Conservation (phyloP, 1,140 invertebrate genomes). For the Anastrepha obliqua region DNA sequence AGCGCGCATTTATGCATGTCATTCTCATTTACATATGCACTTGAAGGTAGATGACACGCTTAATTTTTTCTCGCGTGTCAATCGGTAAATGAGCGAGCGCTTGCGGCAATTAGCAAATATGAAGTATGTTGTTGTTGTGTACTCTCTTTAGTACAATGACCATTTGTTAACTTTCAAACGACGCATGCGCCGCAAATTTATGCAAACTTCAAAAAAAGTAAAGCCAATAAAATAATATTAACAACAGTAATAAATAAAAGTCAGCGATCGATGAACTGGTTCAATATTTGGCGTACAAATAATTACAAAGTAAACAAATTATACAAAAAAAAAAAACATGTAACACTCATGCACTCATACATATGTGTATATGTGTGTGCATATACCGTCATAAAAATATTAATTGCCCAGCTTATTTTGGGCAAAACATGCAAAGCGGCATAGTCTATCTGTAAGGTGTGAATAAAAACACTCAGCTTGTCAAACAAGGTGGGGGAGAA, state of each 20-base stretch:
- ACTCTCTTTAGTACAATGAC: slow-evolving; percentile 1
- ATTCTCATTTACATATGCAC: not conserved
- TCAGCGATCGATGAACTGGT: not conserved
- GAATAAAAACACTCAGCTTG: not conserved
- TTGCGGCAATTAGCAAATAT: not conserved
- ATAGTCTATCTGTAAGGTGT: slow-evolving; percentile 6
- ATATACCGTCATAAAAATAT: not conserved
- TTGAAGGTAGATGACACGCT: slow-evolving; percentile 23
- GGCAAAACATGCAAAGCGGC: not conserved
- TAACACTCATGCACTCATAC: not conserved
- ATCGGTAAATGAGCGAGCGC: not conserved
- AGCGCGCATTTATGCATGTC: not conserved
- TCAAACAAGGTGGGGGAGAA: slow-evolving; percentile 8
- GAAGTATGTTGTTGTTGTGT: not conserved
- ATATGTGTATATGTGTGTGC: not conserved
- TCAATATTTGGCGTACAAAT: not conserved
- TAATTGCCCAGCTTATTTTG: not conserved
- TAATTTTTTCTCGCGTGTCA: slow-evolving; percentile 2
- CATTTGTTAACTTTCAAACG: not conserved
- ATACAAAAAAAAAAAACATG: not conserved
- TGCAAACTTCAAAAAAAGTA: not conserved
- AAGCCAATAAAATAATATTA: not conserved
- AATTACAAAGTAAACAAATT: not conserved
- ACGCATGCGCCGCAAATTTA: not conserved
- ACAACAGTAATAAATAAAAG: slow-evolving; percentile 16